These are phyloP conservation scores for Scleropages formosus DNA, from an alignment of 2,797 vertebrate species.

Conservation along the genomic window DNA sequence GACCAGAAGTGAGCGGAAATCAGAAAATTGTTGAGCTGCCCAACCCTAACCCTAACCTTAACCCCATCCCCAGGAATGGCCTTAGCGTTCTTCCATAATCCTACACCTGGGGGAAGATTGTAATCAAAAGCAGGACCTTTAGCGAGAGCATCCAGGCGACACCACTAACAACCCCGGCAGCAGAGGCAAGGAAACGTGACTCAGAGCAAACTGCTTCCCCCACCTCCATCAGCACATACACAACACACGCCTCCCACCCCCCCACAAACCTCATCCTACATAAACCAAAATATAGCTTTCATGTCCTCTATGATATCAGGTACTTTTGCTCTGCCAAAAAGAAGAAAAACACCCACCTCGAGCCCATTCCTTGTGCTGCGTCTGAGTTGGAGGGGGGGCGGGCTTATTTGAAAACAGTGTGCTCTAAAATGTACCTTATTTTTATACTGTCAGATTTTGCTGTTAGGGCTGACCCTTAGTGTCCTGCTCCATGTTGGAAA, in stretches of 20 bases:
- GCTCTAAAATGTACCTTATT: conserved; percentile 71
- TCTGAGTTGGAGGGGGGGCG: conserved; percentile 59
- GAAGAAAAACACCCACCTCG: conserved; percentile 66
- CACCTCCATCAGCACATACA: background rate
- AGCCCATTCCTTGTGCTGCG: conserved; percentile 73
- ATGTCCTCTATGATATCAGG: conserved; percentile 64
- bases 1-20: no score
- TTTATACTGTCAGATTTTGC: conserved; percentile 83
- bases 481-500: conserved; percentile 61
- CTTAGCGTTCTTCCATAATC: background rate
- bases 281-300: conserved; percentile 51
- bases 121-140: no score
- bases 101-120: background rate
- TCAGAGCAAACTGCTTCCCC: background rate
- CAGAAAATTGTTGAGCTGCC: no score
- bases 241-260: no score
- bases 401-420: background rate
- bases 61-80: no score
- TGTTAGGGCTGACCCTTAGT: conserved; percentile 68
- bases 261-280: background rate
- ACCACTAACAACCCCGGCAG: no score
- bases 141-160: no score
- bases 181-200: no score
- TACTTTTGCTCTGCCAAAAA: conserved; percentile 62
- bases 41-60: no score